Evolutionary conservation across 2,888 invertebrate species (phyloP).

Genomic region (Mayetiola destructor): DNA sequence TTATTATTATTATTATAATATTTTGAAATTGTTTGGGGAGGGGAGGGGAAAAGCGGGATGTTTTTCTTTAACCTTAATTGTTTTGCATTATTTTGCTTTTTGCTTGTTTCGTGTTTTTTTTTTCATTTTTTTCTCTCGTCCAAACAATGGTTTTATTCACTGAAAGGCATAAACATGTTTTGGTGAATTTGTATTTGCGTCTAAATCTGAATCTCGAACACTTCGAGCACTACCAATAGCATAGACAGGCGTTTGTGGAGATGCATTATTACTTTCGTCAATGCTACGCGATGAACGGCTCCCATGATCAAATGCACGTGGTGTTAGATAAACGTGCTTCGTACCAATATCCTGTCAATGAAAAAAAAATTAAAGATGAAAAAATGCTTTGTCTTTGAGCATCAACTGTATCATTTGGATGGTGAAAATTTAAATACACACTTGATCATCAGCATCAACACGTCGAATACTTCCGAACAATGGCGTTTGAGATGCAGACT

Average conservation of each 20-base stretch:
- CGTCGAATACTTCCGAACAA: constrained; percentile 30
- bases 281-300: neutral
- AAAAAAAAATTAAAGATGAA: neutral
- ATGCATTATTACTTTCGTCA: constrained; percentile 6
- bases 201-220: neutral
- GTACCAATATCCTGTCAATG: neutral
- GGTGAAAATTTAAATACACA: constrained; percentile 20
- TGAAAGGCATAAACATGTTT: constrained; percentile 14
- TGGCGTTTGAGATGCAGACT: constrained; percentile 33
- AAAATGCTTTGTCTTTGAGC: neutral
- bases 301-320: constrained; percentile 19
- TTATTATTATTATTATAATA: too few relatives aligned
- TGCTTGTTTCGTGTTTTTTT: neutral
- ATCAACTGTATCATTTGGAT: neutral
- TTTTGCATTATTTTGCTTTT: too few relatives aligned
- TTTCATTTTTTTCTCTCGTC: too few relatives aligned
- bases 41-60: too few relatives aligned
- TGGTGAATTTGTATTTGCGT: constrained; percentile 4
- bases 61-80: too few relatives aligned
- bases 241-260: constrained; percentile 12
- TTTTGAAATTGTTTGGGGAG: too few relatives aligned
- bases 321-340: constrained; percentile 34
- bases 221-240: neutral
- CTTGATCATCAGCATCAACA: constrained; percentile 28
- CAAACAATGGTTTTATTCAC: neutral